Conservation (phyloP, 2,113 vertebrate species). For the Pungitius pungitius region DNA sequence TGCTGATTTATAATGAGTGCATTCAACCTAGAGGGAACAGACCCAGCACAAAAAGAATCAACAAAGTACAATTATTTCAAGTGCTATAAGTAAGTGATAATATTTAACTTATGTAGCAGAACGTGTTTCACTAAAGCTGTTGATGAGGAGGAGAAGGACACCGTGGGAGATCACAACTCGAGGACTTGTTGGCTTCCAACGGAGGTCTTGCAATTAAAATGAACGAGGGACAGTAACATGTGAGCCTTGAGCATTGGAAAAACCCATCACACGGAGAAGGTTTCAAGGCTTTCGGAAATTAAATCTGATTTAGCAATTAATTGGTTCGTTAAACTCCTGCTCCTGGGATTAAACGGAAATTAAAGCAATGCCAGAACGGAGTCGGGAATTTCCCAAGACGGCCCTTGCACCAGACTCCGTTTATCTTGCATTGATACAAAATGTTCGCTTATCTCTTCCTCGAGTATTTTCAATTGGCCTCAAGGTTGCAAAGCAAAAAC, state of each 20-base stretch:
- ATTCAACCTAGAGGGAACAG: no score
- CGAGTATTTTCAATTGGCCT: constrained; percentile 13
- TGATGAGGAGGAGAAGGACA: constrained; percentile 19
- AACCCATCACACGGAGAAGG: constrained; percentile 61
- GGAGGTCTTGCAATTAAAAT: constrained; percentile 41
- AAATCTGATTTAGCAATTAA: constrained; percentile 76
- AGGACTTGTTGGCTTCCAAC: constrained; percentile 46
- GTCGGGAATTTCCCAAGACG: constrained; percentile 64
- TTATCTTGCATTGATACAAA: constrained; percentile 54
- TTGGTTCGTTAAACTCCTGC: constrained; percentile 71
- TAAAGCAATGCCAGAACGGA: constrained; percentile 51
- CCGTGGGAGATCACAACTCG: constrained; percentile 27
- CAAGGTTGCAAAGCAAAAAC: not conserved
- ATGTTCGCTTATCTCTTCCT: constrained; percentile 23
- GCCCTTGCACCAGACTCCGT: constrained; percentile 18
- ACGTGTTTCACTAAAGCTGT: constrained; percentile 29
- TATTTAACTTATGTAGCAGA: constrained; percentile 14
- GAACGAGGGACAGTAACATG: constrained; percentile 46
- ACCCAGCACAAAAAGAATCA: no score
- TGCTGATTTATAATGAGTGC: no score
- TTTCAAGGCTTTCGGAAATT: constrained; percentile 64
- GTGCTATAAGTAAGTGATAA: not conserved
- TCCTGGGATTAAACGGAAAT: constrained; percentile 72
- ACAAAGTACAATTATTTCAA: no score
- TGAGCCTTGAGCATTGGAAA: constrained; percentile 39